Conservation (phyloP, 1,140 invertebrate genomes). For the Fopius arisanus region DNA sequence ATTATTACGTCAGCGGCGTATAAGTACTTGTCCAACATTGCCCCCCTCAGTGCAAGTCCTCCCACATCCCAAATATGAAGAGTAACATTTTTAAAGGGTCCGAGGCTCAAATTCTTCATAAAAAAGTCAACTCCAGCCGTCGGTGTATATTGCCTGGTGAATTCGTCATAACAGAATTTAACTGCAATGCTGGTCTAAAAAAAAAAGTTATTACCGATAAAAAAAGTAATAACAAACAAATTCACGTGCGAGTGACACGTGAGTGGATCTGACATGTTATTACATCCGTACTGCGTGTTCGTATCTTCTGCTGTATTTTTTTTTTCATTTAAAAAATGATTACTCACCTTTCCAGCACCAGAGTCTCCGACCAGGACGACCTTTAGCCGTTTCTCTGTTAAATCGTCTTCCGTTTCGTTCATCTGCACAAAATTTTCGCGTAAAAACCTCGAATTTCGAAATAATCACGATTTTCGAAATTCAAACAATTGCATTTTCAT, state of each 20-base stretch:
- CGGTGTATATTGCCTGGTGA: slow-evolving; percentile 76
- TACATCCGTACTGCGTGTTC: background rate
- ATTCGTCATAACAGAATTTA: slow-evolving; percentile 79
- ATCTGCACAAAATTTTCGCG: slow-evolving; percentile 49
- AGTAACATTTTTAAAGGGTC: slow-evolving; percentile 73
- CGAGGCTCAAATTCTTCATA: slow-evolving; percentile 74
- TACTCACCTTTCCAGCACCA: slow-evolving; percentile 82
- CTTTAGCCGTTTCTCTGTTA: slow-evolving; percentile 77
- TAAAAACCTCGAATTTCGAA: background rate
- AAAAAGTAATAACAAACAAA: slow-evolving; percentile 5
- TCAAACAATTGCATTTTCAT: background rate
- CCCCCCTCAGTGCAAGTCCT: slow-evolving; percentile 75
- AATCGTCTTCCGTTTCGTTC: slow-evolving; percentile 75
- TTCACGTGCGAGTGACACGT: background rate
- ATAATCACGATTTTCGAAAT: background rate
- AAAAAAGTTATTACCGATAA: slow-evolving; percentile 29
- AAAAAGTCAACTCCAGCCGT: slow-evolving; percentile 87
- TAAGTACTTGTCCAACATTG: slow-evolving; percentile 87
- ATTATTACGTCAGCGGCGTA: slow-evolving; percentile 77
- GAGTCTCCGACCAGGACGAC: slow-evolving; percentile 83
- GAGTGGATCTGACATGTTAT: background rate
- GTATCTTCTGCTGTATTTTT: too few relatives aligned
- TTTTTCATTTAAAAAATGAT: slow-evolving; percentile 19
- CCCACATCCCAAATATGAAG: slow-evolving; percentile 87
- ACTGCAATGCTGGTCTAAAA: slow-evolving; percentile 74